Evolutionary conservation across 2,888 invertebrate species (phyloP).

Genomic region (Serripes groenlandicus): DNA sequence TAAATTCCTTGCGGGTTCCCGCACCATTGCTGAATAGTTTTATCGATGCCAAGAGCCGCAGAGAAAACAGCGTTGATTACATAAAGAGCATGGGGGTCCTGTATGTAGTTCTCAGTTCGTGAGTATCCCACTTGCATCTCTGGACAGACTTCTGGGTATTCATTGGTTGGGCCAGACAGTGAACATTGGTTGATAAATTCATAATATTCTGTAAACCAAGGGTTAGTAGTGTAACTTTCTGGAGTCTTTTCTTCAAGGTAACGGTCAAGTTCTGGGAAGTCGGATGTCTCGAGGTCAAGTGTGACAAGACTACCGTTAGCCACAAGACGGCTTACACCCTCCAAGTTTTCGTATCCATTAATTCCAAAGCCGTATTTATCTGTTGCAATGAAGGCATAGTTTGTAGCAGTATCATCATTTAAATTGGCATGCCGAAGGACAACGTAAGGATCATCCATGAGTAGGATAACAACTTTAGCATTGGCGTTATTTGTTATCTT

Average conservation of each 20-base stretch:
- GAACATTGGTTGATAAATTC: slow-evolving; percentile 83
- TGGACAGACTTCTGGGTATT: slow-evolving; percentile 55
- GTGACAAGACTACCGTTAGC: slow-evolving; percentile 68
- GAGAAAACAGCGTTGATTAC: slow-evolving; percentile 84
- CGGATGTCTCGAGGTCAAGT: slow-evolving; percentile 83
- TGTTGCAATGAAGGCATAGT: slow-evolving; percentile 80
- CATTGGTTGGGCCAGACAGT: slow-evolving; percentile 13
- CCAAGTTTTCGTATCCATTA: slow-evolving; percentile 71
- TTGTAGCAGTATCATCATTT: slow-evolving; percentile 41
- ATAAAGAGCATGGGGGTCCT: slow-evolving; percentile 84
- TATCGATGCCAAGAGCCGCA: slow-evolving; percentile 80
- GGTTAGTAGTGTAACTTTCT: slow-evolving; percentile 82
- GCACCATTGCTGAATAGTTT: slow-evolving; percentile 74
- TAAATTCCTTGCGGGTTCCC: slow-evolving; percentile 46
- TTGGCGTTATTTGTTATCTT: slow-evolving; percentile 64
- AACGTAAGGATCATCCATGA: slow-evolving; percentile 77
- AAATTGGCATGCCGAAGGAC: slow-evolving; percentile 76
- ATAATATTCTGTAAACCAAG: slow-evolving; percentile 87
- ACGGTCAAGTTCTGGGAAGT: slow-evolving; percentile 79
- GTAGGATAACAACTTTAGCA: slow-evolving; percentile 78
- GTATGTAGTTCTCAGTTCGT: slow-evolving; percentile 75
- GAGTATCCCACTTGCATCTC: slow-evolving; percentile 71
- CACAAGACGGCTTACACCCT: slow-evolving; percentile 60
- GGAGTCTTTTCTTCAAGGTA: slow-evolving; percentile 82
- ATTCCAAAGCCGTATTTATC: slow-evolving; percentile 81